These are phyloP conservation scores for Variabilichromis moorii DNA, from an alignment of 2,113 vertebrate species.

Conservation along the genomic window DNA sequence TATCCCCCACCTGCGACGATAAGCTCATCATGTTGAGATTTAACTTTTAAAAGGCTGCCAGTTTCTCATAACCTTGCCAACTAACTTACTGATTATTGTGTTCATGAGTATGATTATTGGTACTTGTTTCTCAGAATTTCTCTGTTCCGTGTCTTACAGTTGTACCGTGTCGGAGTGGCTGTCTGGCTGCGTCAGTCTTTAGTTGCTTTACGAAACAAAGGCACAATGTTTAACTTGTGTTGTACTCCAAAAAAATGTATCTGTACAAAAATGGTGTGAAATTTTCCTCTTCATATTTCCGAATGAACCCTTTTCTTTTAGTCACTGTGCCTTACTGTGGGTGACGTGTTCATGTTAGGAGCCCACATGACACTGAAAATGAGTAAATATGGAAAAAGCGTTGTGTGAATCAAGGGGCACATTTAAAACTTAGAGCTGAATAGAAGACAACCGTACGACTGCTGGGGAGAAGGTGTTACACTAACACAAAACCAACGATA, in stretches of 20 bases:
- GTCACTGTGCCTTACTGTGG: constrained; percentile 77
- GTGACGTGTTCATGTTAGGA: constrained; percentile 19
- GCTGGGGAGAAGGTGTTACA: background rate
- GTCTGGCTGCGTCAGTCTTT: constrained; percentile 27
- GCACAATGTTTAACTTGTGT: constrained; percentile 41
- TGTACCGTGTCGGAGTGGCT: constrained; percentile 39
- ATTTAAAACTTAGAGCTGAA: background rate
- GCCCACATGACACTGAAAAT: constrained; percentile 24
- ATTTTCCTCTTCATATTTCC: constrained; percentile 9
- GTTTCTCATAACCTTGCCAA: constrained; percentile 26
- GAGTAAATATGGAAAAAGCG: background rate
- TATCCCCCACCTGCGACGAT: background rate
- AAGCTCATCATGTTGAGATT: background rate
- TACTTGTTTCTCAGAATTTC: constrained; percentile 40
- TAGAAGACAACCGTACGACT: background rate
- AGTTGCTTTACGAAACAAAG: constrained; percentile 33
- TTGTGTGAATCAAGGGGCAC: background rate
- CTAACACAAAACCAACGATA: background rate
- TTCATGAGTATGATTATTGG: constrained; percentile 37
- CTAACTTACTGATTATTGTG: constrained; percentile 43
- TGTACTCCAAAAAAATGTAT: background rate
- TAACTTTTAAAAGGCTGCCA: background rate
- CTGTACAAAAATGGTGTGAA: background rate
- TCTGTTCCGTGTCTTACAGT: constrained; percentile 52
- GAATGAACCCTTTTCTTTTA: constrained; percentile 37